A percentile compares a stretch with the other conserved stretches of the same genome.
Conservation (phyloP, 2,888 invertebrate species). For the Nasonia oneida region DNA sequence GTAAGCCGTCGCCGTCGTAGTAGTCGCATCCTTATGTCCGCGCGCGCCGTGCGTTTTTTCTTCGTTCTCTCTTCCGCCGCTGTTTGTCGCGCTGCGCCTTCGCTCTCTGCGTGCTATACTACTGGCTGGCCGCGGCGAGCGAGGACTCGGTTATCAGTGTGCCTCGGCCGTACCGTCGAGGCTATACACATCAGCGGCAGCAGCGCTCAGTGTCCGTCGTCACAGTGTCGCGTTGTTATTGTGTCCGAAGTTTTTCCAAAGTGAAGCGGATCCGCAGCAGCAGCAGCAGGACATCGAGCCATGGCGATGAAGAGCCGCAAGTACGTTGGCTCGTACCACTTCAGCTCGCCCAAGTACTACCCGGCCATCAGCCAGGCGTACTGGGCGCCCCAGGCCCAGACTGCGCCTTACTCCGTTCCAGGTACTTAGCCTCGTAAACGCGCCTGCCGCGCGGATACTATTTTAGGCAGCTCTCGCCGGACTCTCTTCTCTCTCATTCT, state of each 20-base stretch:
- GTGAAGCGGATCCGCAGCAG: conserved; percentile 10
- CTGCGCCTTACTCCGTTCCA: conserved; percentile 91
- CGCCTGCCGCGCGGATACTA: background rate
- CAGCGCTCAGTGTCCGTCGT: background rate
- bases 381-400: conserved; percentile 90
- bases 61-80: background rate
- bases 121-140: background rate
- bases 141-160: conserved; percentile 20
- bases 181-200: background rate
- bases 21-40: background rate
- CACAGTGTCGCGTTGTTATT: background rate
- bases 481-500: background rate
- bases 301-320: conserved; percentile 79
- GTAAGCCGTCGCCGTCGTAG: conserved; percentile 7
- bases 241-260: background rate
- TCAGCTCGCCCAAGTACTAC: conserved; percentile 80
- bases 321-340: conserved; percentile 73
- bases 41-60: background rate
- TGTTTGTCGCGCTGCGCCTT: background rate
- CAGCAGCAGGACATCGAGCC: conserved; percentile 36
- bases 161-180: conserved; percentile 4
- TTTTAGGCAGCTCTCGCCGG: background rate
- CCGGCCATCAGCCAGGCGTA: conserved; percentile 91
- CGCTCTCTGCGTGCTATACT: background rate
- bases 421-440: conserved; percentile 80